Base-by-base conservation (phyloP, 2,888 invertebrate genomes). In the Parascotia fuliginaria region DNA sequence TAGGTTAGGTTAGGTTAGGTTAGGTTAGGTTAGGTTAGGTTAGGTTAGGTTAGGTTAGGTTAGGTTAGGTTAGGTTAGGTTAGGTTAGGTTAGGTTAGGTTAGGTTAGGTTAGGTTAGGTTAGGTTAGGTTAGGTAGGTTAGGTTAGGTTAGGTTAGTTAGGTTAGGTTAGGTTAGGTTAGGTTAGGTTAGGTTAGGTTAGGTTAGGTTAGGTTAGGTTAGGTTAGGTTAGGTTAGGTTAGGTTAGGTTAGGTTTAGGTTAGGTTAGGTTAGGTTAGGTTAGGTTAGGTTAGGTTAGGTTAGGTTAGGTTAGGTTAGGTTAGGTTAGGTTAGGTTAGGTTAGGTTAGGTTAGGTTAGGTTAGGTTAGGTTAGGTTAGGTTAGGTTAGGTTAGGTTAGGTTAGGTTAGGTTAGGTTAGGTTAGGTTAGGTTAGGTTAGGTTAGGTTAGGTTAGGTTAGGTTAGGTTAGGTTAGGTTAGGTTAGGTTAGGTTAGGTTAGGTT, bases 391-490 rank as follows among this genome's bases (percentile, higher is more conserved):
- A 32, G 32, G 32, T 32, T 32, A 32, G 32, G 32, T 32, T 32
- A 32, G 32, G 32, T 32, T 32, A 32, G 32, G 32, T 32, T 38
- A 31, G 31, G 24, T 19, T 37, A 31, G 27, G 40, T 32, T 29
- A 32, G 32, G 32, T 32, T 32, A 32, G 32, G 32, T 32, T 32
- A 32, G 32, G 32, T 32, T 32, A 32, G 57, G 56, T 57, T 37
- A 41, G 55, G 49, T 37, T 37, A 37, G 37, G 37, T 58, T 55
- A 43, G 60, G 53, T 51, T 47, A 47, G 59, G 52, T 57, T 56
- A 53, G 48, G 56, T 47, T 51, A 48, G 55, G 52, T 53, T 42
- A 49, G 40, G 45, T 42, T 50, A 42, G 55, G 55, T 42, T 47
- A 47, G 45, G 45, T 45, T 37, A 49, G 49, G 49, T 49, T 45